A percentile compares a stretch with the other conserved stretches of the same genome.
These are phyloP conservation scores for Palaemon carinicauda DNA, from an alignment of 1,140 invertebrate genomes.

Conservation along the genomic window DNA sequence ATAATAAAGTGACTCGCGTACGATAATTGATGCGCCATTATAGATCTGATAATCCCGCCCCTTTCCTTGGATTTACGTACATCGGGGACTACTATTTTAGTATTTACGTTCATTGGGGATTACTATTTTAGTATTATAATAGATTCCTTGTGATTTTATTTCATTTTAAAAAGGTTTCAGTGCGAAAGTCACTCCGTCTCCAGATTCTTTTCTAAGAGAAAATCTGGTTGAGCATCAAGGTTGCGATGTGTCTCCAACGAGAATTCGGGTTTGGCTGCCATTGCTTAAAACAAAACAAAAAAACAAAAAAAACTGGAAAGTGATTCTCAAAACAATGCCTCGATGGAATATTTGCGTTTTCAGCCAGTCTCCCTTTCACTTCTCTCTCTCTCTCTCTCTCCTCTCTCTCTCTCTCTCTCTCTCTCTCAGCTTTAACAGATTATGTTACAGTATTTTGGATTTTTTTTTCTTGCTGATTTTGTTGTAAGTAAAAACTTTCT, in stretches of 20 bases:
- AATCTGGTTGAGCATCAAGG: background rate
- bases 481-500: no score
- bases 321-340: background rate
- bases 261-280: background rate
- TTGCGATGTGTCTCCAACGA: background rate
- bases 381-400: background rate
- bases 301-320: background rate
- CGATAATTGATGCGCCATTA: constrained; percentile 47
- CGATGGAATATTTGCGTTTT: background rate
- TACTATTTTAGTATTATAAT: background rate
- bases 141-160: background rate
- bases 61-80: no score
- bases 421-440: no score
- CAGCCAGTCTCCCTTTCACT: background rate
- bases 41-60: constrained; percentile 15
- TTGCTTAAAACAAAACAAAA: background rate
- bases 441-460: no score
- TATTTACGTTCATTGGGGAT: no score
- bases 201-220: background rate
- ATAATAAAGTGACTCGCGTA: constrained; percentile 4
- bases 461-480: no score
- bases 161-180: background rate
- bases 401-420: background rate
- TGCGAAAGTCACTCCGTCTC: background rate
- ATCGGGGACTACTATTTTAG: no score